Base-by-base conservation (phyloP, 2,113 vertebrate species). In the Collichthys lucidus region DNA sequence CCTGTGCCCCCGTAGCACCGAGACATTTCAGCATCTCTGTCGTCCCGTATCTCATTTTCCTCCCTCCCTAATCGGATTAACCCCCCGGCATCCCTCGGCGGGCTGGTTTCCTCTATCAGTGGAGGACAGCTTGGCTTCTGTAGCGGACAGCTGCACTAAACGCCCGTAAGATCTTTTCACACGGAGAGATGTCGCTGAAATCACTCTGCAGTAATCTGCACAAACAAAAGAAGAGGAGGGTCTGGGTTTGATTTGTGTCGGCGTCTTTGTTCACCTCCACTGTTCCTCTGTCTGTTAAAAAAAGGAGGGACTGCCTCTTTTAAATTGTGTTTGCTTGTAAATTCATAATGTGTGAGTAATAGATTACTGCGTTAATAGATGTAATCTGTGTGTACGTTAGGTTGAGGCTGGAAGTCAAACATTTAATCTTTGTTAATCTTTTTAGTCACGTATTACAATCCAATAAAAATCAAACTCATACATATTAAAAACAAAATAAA, bases 21-120 rank as follows among this genome's bases (percentile, higher is more conserved):
- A 61, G 69, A 88, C 86, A 86, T 85, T 86, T 87, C 59, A 40
- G 64, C n/a, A 26, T 42, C 52, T 59, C 66, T 31, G 79, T 70
- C 69, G 26, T 87, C 89, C 89, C 79, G 11, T 60, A 81, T 89
- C 88, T 89, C 64, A 77, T 88, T 79, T 77, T 74, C 77, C 62
- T 80, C 59, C 57, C 73, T 70, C 79, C 83, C 82, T 90, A 87
- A 91, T 90, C 76, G 77, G 90, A 89, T 93, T 91, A 93, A 80
- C 85, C 79, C 79, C 71, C 20, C 1, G 2, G 24, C 19, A 8
- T 57, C 83, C 68, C 68, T 62, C 66, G 0, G 42, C 0, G 74
- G 71, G 47, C 64, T 77, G 0, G 79, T 22, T 76, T 40, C 35
- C 79, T 71, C 84, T 47, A 70, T 92, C 90, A 80, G 49, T 82